Percentiles rank a stretch among this genome's conserved stretches.
phyloP scores from a whole-genome alignment of 2,113 vertebrate genomes.

The Pelmatolapia mariae region DNA sequence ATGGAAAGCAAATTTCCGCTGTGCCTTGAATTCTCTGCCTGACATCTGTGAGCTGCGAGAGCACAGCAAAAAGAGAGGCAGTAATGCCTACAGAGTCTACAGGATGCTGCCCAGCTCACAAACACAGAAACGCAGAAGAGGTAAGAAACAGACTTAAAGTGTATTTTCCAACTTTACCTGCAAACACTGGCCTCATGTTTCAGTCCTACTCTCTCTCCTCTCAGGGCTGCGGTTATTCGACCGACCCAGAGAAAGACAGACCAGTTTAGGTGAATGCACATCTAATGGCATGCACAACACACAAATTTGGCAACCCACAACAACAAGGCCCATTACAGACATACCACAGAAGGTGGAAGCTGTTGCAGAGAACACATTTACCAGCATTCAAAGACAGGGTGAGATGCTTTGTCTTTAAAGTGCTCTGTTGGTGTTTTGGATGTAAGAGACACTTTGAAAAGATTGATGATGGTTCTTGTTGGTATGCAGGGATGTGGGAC shows the following conservation, averaged over 20 bases:
- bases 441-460: neutral
- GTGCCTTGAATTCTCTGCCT: slow-evolving; percentile 74
- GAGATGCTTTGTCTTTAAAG: neutral
- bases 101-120: slow-evolving; percentile 66
- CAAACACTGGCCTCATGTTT: neutral
- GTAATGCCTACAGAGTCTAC: slow-evolving; percentile 73
- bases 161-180: neutral
- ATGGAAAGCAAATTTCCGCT: slow-evolving; percentile 80
- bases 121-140: slow-evolving; percentile 55
- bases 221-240: slow-evolving; percentile 26
- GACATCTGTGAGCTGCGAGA: slow-evolving; percentile 73
- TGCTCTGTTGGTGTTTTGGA: neutral
- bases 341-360: neutral
- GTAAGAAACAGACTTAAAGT: neutral
- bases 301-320: slow-evolving; percentile 16
- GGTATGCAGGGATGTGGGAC: slow-evolving; percentile 49
- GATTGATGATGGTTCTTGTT: neutral
- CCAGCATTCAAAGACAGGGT: slow-evolving; percentile 14
- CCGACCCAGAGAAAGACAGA: slow-evolving; percentile 1
- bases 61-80: slow-evolving; percentile 74
- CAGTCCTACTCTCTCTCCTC: neutral
- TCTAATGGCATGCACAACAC: neutral
- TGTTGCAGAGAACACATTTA: neutral
- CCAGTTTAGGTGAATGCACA: neutral
- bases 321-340: neutral